phyloP scores from a whole-genome alignment of 2,888 invertebrate genomes.

The Periphyllus acericola region DNA sequence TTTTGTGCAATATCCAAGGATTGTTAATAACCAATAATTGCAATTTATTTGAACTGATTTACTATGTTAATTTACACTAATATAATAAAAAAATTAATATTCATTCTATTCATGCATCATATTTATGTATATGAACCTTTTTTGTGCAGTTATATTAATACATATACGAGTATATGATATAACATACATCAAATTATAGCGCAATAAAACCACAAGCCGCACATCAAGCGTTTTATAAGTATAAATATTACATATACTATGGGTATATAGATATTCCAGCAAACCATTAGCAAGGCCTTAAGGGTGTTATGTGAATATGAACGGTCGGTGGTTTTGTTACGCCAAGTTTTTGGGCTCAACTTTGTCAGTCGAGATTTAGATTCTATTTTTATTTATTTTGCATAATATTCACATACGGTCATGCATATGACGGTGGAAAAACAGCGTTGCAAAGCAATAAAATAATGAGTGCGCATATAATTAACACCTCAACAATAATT shows the following conservation, averaged over 20 bases:
- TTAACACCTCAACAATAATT: constrained; percentile 36
- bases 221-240: neutral
- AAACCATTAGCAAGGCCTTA: constrained; percentile 1
- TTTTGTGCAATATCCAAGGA: too few species aligned
- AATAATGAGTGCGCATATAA: constrained; percentile 5
- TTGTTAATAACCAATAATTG: neutral
- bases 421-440: neutral
- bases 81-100: neutral
- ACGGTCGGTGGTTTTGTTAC: constrained; percentile 16
- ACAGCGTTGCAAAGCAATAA: neutral
- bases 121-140: neutral
- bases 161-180: neutral
- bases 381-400: constrained; percentile 5
- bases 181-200: neutral
- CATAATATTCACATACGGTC: neutral
- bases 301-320: neutral
- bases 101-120: neutral
- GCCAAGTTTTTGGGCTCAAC: neutral
- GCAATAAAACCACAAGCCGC: neutral
- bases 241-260: too few species aligned
- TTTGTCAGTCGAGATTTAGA: neutral
- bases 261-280: neutral
- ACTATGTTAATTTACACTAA: neutral
- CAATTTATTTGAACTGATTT: neutral
- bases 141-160: neutral